Evolutionary conservation across 2,113 vertebrate genomes (phyloP).

Genomic region (Nasalis larvatus): DNA sequence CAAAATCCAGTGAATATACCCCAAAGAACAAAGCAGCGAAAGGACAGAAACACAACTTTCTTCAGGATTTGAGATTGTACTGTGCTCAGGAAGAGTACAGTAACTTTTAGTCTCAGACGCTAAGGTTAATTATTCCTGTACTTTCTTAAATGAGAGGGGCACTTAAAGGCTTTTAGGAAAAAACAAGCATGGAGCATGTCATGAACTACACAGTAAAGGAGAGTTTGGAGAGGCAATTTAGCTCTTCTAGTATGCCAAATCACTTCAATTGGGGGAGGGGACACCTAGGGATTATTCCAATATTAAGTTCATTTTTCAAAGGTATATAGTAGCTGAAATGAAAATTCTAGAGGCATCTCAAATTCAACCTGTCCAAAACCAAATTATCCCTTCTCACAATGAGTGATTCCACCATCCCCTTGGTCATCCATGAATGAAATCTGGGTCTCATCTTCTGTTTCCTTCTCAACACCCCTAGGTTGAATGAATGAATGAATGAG

Average conservation of each 20-base stretch:
- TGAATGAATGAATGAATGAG: neutral
- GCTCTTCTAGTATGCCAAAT: neutral
- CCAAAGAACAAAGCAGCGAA: constrained; percentile 23
- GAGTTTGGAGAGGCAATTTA: neutral
- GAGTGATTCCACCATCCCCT: neutral
- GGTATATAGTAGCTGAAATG: neutral
- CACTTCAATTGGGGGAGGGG: neutral
- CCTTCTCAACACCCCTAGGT: neutral
- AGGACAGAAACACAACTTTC: constrained; percentile 1
- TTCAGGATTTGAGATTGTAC: neutral
- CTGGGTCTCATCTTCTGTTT: neutral
- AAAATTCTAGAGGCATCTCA: neutral
- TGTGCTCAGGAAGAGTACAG: neutral
- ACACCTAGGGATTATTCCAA: neutral
- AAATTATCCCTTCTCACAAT: neutral
- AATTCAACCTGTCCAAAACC: neutral
- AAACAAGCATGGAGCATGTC: neutral
- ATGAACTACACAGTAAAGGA: constrained; percentile 23
- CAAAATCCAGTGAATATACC: neutral
- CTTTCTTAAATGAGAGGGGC: neutral
- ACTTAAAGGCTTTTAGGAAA: neutral
- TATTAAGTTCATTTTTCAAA: neutral
- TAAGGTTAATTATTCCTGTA: neutral
- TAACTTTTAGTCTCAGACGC: neutral
- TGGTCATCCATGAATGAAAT: neutral